Conservation (phyloP, 53 echinoderm and acorn worm species). For the Actinopyga echinites region DNA sequence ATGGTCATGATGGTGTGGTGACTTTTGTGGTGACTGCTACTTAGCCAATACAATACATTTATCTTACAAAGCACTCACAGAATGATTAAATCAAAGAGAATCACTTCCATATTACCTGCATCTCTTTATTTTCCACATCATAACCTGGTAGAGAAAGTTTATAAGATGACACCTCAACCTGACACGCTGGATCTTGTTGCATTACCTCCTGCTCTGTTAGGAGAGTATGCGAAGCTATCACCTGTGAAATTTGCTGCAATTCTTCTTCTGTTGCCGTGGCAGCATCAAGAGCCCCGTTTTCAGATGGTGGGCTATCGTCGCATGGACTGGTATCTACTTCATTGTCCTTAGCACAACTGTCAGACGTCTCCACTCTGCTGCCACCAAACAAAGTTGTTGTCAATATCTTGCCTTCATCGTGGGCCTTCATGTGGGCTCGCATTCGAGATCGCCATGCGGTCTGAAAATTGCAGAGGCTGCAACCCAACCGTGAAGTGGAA, state of each 20-base stretch:
- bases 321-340: not conserved
- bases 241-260: constrained; percentile 22
- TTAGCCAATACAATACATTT: too few species aligned
- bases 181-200: too few species aligned
- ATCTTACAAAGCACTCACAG: too few species aligned
- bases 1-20: too few species aligned
- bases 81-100: too few species aligned
- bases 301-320: not conserved
- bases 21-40: too few species aligned
- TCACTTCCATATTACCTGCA: too few species aligned
- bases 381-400: constrained; percentile 18
- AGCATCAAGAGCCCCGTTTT: not conserved
- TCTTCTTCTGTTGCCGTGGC: constrained; percentile 17
- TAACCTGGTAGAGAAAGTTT: too few species aligned
- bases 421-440: constrained; percentile 70
- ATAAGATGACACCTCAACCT: too few species aligned
- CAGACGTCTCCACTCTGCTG: not conserved
- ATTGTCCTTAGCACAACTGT: not conserved
- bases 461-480: constrained; percentile 72
- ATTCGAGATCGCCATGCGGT: constrained; percentile 81
- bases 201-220: too few species aligned
- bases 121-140: too few species aligned
- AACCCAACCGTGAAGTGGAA: constrained; percentile 69
- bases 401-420: constrained; percentile 40
- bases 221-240: too few species aligned